These are phyloP conservation scores for Endotricha flammealis DNA, from an alignment of 2,888 invertebrate genomes.

Conservation along the genomic window DNA sequence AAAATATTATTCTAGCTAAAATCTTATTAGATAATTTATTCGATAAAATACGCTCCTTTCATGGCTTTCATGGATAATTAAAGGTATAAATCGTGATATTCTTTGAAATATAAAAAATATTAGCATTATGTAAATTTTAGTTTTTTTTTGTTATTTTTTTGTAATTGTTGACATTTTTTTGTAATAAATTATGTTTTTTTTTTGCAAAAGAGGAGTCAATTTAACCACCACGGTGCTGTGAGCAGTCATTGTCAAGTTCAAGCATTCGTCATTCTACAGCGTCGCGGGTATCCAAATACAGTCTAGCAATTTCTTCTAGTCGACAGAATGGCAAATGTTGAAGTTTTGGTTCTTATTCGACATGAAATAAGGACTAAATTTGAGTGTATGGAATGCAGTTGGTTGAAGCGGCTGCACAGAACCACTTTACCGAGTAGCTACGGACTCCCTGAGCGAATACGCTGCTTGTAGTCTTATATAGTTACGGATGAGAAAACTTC, in stretches of 20 bases:
- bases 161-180: too few species aligned
- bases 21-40: too few species aligned
- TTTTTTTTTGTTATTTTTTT: too few species aligned
- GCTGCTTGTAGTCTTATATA: conserved; percentile 22
- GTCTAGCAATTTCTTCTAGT: conserved; percentile 66
- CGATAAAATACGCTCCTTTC: too few species aligned
- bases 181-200: conserved; percentile 10
- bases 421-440: conserved; percentile 26
- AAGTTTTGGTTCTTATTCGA: conserved; percentile 41
- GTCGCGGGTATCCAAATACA: conserved; percentile 58
- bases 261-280: conserved; percentile 63
- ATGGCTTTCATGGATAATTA: too few species aligned
- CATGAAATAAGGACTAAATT: conserved; percentile 39
- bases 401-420: conserved; percentile 40
- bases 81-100: too few species aligned
- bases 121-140: too few species aligned
- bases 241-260: conserved; percentile 47
- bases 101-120: too few species aligned
- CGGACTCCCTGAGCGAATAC: conserved; percentile 35
- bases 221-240: conserved; percentile 43
- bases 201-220: conserved; percentile 49
- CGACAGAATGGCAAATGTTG: conserved; percentile 72
- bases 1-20: too few species aligned
- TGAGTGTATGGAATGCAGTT: conserved; percentile 45
- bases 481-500: conserved; percentile 30